Conservation (phyloP, 2,888 invertebrate species). For the Drosophila antonietae region DNA sequence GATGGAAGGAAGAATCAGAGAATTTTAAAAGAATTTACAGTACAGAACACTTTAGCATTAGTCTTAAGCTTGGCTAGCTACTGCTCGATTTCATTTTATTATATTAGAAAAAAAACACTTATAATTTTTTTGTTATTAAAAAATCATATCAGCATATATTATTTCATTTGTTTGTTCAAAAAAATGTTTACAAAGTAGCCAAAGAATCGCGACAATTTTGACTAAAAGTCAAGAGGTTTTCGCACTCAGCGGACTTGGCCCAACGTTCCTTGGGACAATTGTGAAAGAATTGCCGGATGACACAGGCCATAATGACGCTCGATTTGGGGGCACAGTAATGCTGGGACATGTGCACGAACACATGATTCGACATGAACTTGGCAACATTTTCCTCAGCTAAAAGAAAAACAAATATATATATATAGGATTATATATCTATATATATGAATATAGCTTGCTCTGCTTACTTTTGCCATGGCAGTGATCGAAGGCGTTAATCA, state of each 20-base stretch:
- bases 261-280: constrained; percentile 76
- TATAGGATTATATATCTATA: no score
- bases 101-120: no score
- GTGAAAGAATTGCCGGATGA: constrained; percentile 73
- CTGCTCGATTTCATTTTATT: no score
- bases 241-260: constrained; percentile 68
- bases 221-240: constrained; percentile 59
- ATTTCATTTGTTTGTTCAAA: not conserved
- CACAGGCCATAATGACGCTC: constrained; percentile 68
- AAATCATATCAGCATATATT: no score
- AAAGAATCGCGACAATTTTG: constrained; percentile 61
- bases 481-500: constrained; percentile 76
- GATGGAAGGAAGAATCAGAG: no score
- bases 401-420: not conserved
- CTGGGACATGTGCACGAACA: constrained; percentile 48
- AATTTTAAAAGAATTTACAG: no score
- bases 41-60: no score
- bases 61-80: no score
- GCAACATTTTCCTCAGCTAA: constrained; percentile 66
- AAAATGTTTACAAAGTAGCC: constrained; percentile 25
- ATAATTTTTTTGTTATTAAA: no score
- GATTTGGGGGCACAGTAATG: constrained; percentile 67
- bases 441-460: not conserved
- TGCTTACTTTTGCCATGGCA: constrained; percentile 69
- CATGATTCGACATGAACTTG: constrained; percentile 58